Evolutionary conservation across 2,797 vertebrate genomes (phyloP).

Genomic region (Mormyrus hasselquistii): DNA sequence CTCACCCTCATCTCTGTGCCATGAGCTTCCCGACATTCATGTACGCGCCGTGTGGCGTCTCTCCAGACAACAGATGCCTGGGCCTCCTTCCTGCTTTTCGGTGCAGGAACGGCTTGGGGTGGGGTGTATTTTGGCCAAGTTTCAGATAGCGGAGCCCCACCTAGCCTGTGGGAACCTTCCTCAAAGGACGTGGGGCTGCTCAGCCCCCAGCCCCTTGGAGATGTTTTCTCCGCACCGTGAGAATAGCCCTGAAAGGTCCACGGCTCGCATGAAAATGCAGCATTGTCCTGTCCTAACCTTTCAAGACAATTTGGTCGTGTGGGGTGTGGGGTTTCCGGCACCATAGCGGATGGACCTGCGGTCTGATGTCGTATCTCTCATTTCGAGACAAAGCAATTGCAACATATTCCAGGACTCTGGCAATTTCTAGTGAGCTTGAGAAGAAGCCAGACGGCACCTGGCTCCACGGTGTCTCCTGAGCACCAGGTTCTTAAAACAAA

Average conservation of each 20-base stretch:
- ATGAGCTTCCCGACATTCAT: conserved; percentile 20
- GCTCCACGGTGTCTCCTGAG: not conserved
- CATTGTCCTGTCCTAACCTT: not conserved
- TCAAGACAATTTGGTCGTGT: not conserved
- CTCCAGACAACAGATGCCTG: conserved; percentile 42
- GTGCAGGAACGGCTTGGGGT: conserved; percentile 21
- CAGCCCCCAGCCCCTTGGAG: not conserved
- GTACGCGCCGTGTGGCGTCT: conserved; percentile 35
- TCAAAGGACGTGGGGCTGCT: not conserved
- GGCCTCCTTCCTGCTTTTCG: conserved; percentile 51
- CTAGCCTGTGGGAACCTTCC: conserved; percentile 43
- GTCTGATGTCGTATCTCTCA: not conserved
- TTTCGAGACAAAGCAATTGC: not conserved
- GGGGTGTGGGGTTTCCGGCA: not conserved
- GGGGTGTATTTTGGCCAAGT: conserved; percentile 45
- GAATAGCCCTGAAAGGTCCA: not conserved
- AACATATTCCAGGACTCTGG: not conserved
- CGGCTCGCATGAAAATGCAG: not conserved
- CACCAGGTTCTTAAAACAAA: not conserved
- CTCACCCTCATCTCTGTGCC: conserved; percentile 20
- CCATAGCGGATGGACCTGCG: not conserved
- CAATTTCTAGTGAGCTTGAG: not conserved
- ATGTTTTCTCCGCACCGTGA: conserved; percentile 2
- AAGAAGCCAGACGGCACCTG: not conserved
- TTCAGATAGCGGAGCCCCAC: conserved; percentile 33